A percentile compares a stretch with the other conserved stretches of the same genome.
These are phyloP conservation scores for Apis florea DNA, from an alignment of 1,140 invertebrate species.

Conservation along the genomic window DNA sequence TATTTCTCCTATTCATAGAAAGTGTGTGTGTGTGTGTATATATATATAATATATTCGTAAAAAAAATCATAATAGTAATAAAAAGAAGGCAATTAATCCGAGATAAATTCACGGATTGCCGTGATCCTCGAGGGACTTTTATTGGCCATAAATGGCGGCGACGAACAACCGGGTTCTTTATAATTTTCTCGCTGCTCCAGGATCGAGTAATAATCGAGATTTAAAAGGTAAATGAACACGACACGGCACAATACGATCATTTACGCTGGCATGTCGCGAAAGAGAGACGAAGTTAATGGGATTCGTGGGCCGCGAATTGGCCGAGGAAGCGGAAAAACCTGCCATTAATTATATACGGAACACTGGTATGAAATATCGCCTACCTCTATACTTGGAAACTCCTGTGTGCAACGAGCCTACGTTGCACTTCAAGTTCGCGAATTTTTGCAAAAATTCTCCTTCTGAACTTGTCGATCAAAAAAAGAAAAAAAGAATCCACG, in stretches of 20 bases:
- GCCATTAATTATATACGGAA: slow-evolving; percentile 50
- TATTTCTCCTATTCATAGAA: too few relatives aligned
- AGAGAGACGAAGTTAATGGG: slow-evolving; percentile 37
- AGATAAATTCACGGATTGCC: slow-evolving; percentile 5
- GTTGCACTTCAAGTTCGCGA: not conserved
- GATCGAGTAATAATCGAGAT: slow-evolving; percentile 31
- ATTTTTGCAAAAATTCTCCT: slow-evolving; percentile 21
- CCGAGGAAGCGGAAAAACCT: slow-evolving; percentile 45
- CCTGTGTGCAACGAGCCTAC: not conserved
- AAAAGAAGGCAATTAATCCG: slow-evolving; percentile 5
- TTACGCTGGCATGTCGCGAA: slow-evolving; percentile 14
- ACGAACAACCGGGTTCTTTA: not conserved
- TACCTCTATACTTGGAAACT: not conserved
- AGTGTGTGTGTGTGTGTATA: too few relatives aligned
- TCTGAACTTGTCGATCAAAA: not conserved
- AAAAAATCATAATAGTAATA: not conserved
- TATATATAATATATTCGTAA: too few relatives aligned
- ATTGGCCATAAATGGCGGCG: slow-evolving; percentile 11
- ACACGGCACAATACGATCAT: slow-evolving; percentile 24
- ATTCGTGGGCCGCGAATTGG: slow-evolving; percentile 36
- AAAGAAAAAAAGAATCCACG: not conserved
- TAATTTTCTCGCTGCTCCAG: not conserved
- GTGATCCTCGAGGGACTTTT: not conserved
- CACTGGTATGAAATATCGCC: slow-evolving; percentile 45
- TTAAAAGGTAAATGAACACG: slow-evolving; percentile 7